Evolutionary conservation across 2,113 vertebrate species (phyloP).

Genomic region (Cololabis saira): DNA sequence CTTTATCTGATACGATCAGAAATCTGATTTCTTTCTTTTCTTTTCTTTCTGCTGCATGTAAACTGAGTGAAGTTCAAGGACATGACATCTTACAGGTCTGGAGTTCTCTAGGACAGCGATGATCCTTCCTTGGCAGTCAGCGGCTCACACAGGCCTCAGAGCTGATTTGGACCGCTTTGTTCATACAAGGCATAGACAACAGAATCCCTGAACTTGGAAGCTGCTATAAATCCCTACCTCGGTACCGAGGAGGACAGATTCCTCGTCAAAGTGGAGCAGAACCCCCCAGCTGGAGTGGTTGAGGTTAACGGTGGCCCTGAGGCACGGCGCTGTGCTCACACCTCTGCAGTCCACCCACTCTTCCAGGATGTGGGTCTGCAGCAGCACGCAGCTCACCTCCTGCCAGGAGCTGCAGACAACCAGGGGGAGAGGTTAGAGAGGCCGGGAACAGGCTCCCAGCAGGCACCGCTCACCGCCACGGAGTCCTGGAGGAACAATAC

Average conservation of each 20-base stretch:
- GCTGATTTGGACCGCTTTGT: too few species aligned
- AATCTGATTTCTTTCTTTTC: too few species aligned
- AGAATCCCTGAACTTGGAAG: constrained; percentile 10
- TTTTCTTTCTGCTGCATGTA: too few species aligned
- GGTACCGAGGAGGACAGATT: constrained; percentile 69
- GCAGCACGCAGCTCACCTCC: constrained; percentile 76
- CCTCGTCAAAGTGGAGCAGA: constrained; percentile 83
- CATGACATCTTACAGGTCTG: background rate
- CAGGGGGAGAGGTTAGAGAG: background rate
- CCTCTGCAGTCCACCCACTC: constrained; percentile 79
- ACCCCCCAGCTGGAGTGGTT: constrained; percentile 65
- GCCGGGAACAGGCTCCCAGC: too few species aligned
- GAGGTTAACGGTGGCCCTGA: constrained; percentile 80
- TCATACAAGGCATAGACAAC: background rate
- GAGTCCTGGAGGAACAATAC: too few species aligned
- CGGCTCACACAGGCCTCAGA: too few species aligned
- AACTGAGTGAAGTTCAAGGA: constrained; percentile 16
- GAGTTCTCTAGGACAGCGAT: background rate
- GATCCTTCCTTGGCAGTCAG: background rate
- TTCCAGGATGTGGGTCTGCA: constrained; percentile 66
- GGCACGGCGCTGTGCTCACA: constrained; percentile 78
- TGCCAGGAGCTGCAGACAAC: constrained; percentile 75
- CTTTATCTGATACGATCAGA: too few species aligned
- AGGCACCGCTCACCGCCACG: too few species aligned
- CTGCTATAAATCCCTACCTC: constrained; percentile 73